phyloP scores from a whole-genome alignment of 2,888 invertebrate genomes.

The Macropis europaea region DNA sequence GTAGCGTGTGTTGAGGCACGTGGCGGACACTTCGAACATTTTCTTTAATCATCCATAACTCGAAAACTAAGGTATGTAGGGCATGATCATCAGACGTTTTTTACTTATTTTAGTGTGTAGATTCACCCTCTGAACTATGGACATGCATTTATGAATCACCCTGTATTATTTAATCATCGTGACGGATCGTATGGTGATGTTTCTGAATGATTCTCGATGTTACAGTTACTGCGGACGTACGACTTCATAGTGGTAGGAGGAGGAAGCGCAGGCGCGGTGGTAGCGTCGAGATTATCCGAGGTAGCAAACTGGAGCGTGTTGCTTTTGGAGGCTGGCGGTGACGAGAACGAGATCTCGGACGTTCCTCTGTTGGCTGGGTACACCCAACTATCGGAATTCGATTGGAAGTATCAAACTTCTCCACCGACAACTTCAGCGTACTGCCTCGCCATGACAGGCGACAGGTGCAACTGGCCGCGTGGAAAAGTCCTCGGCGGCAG shows the following conservation, averaged over 20 bases:
- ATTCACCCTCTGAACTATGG: too few species aligned
- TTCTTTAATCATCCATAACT: too few species aligned
- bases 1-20: too few species aligned
- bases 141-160: too few species aligned
- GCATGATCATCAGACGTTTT: too few species aligned
- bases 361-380: slow-evolving; percentile 92
- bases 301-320: slow-evolving; percentile 91
- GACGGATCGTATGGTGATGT: too few species aligned
- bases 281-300: slow-evolving; percentile 91
- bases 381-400: slow-evolving; percentile 91
- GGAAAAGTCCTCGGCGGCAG: slow-evolving; percentile 95
- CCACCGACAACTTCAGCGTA: slow-evolving; percentile 90
- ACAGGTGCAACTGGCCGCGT: slow-evolving; percentile 94
- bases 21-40: too few species aligned
- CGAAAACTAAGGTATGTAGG: too few species aligned
- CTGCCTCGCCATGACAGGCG: slow-evolving; percentile 93
- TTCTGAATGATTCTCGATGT: background rate
- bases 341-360: slow-evolving; percentile 94
- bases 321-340: slow-evolving; percentile 92
- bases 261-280: slow-evolving; percentile 94
- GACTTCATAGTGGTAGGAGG: slow-evolving; percentile 94
- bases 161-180: too few species aligned
- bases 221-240: slow-evolving; percentile 86
- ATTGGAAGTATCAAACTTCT: slow-evolving; percentile 94
- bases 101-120: too few species aligned